A percentile compares a stretch with the other conserved stretches of the same genome.
These are phyloP conservation scores for Tenrec ecaudatus DNA, from an alignment of 2,113 vertebrate genomes.

Conservation along the genomic window DNA sequence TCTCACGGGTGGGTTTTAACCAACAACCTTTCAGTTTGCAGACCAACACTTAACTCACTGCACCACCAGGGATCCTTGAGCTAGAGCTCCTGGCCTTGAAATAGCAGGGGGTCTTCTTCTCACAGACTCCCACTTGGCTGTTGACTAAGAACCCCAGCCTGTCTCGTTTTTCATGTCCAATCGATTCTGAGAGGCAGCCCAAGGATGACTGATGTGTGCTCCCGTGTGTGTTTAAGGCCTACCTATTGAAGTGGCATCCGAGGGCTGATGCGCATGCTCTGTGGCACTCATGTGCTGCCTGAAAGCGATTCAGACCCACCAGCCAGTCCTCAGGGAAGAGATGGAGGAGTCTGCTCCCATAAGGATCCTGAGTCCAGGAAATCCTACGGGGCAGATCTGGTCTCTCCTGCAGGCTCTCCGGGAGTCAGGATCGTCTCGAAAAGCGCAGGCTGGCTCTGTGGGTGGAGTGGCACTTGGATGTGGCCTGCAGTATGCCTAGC, in stretches of 20 bases:
- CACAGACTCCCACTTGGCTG: not conserved
- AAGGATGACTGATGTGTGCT: not conserved
- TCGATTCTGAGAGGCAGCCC: not conserved
- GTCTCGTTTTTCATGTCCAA: not conserved
- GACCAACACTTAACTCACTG: too few species aligned
- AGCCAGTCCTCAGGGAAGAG: not conserved
- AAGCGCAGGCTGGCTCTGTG: not conserved
- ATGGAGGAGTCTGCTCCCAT: not conserved
- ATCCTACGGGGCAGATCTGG: not conserved
- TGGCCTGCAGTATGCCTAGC: constrained; percentile 68
- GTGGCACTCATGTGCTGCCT: not conserved
- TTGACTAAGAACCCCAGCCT: not conserved
- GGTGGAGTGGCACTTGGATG: not conserved
- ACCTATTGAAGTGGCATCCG: not conserved
- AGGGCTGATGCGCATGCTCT: not conserved
- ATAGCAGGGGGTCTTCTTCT: not conserved
- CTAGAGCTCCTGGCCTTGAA: too few species aligned
- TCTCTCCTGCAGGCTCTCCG: not conserved
- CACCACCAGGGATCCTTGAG: too few species aligned
- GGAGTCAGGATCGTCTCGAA: not conserved
- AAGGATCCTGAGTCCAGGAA: not conserved
- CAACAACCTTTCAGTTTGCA: too few species aligned
- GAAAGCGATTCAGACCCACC: not conserved
- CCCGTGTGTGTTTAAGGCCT: not conserved
- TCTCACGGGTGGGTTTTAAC: too few species aligned